Evolutionary conservation across 2,888 invertebrate genomes (phyloP), one percentile per base, ranked within the genome.

Genomic region (Celastrina argiolus): DNA sequence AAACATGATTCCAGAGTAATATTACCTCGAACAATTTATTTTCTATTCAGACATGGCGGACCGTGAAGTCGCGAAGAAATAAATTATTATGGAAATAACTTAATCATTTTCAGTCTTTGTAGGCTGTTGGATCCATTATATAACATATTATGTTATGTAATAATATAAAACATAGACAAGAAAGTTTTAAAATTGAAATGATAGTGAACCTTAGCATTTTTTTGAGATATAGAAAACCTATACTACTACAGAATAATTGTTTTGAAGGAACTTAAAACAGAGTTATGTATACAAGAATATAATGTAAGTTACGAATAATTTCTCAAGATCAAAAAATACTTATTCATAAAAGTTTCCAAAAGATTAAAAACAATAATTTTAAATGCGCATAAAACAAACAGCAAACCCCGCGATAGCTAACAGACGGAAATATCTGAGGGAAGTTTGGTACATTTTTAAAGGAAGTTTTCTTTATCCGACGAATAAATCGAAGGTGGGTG

Each of bases 401-500:
- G 78, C 77, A 80, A 80, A 78, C 81, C 80, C 78, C 81, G 76
- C 80, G 81, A 84, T 84, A 85, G 82, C 85, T 81, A 84, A 81
- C 87, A 88, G 84, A 87, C 81, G 85, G 86, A 84, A 89, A 90
- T 88, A 88, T 90, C 85, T 85, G 83, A 87, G 83, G 81, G 79
- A 89, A 88, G 78, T 88, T 88, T 88, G 82, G 85, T 87, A 87
- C 84, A 84, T 87, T 90, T 88, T 89, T 85, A 85, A 87, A 86
- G 81, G 83, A 89, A 88, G 83, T 88, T 90, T 88, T 83, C 87
- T 88, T 88, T 90, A 90, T 89, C 87, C 87, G 71, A 75, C 76
- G 88, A 87, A 90, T 90, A 90, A 89, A 91, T 90, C 89, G 91
- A 91, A 91, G 88, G 88, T 88, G 84, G 88, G 83, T 82, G 88